phyloP scores from a whole-genome alignment of 2,888 invertebrate genomes.

The Sthenelais limicola region DNA sequence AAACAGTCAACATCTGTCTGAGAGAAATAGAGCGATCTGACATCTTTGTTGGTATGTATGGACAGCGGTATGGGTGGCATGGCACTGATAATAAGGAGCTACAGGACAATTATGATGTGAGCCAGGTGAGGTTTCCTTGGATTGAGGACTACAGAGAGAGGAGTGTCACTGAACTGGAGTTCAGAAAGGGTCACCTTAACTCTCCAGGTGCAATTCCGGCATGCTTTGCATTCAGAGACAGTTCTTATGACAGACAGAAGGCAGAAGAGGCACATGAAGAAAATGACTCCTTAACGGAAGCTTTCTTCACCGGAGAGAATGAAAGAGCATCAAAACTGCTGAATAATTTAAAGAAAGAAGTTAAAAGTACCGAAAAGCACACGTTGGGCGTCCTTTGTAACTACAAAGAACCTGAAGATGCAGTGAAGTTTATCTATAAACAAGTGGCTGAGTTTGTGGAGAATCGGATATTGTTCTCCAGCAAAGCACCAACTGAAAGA shows the following conservation, averaged over 20 bases:
- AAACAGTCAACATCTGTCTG: conserved; percentile 67
- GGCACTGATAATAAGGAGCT: conserved; percentile 61
- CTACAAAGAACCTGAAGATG: conserved; percentile 25
- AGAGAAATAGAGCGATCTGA: conserved; percentile 67
- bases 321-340: neutral
- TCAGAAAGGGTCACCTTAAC: conserved; percentile 67
- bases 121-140: conserved; percentile 62
- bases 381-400: neutral
- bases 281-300: neutral
- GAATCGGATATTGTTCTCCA: neutral
- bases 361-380: neutral
- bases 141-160: conserved; percentile 59
- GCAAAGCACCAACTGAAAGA: neutral
- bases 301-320: neutral
- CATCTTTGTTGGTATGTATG: conserved; percentile 68
- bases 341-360: neutral
- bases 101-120: conserved; percentile 67
- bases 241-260: conserved; percentile 51
- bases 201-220: conserved; percentile 63
- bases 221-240: conserved; percentile 64
- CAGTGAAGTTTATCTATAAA: conserved; percentile 5
- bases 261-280: neutral
- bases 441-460: neutral
- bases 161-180: conserved; percentile 69
- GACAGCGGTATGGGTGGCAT: conserved; percentile 70